Evolutionary conservation across 2,797 vertebrate genomes (phyloP).

Genomic region (Morelia viridis): DNA sequence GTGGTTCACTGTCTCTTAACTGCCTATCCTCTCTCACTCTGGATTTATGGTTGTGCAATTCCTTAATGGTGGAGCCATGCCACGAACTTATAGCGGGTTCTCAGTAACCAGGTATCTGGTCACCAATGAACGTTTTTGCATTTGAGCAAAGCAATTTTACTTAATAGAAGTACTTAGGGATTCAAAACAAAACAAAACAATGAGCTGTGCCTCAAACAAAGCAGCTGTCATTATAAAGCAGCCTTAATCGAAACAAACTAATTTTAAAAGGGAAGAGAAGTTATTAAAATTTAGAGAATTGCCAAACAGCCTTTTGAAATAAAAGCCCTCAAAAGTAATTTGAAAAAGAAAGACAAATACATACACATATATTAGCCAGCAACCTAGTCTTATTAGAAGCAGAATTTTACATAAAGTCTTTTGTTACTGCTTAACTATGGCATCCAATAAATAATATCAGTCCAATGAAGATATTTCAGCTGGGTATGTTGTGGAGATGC

Average conservation of each 20-base stretch:
- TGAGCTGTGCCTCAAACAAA: background rate
- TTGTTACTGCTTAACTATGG: slow-evolving; percentile 6
- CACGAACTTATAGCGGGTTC: background rate
- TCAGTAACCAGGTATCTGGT: background rate
- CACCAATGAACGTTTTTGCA: background rate
- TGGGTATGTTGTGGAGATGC: background rate
- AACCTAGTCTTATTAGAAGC: background rate
- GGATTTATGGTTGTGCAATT: background rate
- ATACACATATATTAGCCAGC: background rate
- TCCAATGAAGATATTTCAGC: background rate
- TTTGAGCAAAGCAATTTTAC: background rate
- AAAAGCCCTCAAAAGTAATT: background rate
- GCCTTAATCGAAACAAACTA: background rate
- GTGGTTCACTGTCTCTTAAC: background rate
- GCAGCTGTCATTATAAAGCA: background rate
- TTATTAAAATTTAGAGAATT: background rate
- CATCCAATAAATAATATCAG: slow-evolving; percentile 1
- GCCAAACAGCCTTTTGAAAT: background rate
- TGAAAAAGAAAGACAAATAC: background rate
- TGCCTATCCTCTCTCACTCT: background rate
- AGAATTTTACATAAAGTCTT: background rate
- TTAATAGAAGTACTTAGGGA: background rate
- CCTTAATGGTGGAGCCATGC: background rate
- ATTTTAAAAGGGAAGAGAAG: background rate
- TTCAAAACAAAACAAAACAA: background rate